Base-by-base conservation (phyloP, 1,140 invertebrate species). In the Platyura marginata region DNA sequence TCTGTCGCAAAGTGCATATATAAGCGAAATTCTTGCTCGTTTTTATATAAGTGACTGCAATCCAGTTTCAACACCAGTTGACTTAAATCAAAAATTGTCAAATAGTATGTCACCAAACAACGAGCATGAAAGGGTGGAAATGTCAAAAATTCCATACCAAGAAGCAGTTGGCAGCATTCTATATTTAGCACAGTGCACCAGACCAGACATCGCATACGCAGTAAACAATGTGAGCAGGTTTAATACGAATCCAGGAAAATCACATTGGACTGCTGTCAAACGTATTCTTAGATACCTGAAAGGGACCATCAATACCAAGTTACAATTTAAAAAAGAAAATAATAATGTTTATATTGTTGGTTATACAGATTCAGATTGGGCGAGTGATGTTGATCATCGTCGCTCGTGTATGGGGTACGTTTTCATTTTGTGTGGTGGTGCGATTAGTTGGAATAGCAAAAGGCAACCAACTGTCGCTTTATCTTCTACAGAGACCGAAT, bases 131-230 rank as follows among this genome's bases (percentile, higher is more conserved):
- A 36, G 6, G 8, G 34, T 9, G 15, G 16, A n/a, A 18, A 36
- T 11, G 8, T 16, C 8, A 51, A 54, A 44, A 48, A 49, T 45
- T 46, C 44, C 44, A 16, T 54, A 9, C 18, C 35, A 38, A 44
- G 55, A 64, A 45, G 41, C 54, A 16, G 34, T 36, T 11, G 34
- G 34, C 6, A 36, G 34, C 15, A 5, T 36, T 9, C 34, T 36
- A n/a, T 36, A 36, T 18, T 38, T 62, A 13, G 48, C 61, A 19
- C 48, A 57, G 22, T 46, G 49, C 5, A 56, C 57, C 5, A 40
- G 61, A 45, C 62, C 61, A 21, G 62, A 67, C 47, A 56, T 67
- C 22, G 47, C 55, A 23, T 66, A 49, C 46, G 49, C 55, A 25
- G 56, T 64, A 2, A 50, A 45, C 33, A 51, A 52, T 40, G 44